Percentiles rank a stretch among this genome's conserved stretches.
phyloP scores from a whole-genome alignment of 1,140 invertebrate species.

The Idris sp. region DNA sequence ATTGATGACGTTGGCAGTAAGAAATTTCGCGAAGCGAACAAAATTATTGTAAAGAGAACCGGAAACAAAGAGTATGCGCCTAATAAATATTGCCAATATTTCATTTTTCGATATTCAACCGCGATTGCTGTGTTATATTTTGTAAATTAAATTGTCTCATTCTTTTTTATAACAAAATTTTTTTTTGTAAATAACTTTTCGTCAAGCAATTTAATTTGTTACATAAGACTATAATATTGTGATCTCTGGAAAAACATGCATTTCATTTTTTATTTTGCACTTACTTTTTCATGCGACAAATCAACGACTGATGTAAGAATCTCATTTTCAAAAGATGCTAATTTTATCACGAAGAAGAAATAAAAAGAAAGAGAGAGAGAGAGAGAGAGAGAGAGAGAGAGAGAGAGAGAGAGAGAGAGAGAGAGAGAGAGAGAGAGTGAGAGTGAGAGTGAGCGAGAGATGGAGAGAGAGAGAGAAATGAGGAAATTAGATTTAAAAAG shows the following conservation, averaged over 20 bases:
- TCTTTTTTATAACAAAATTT: no score
- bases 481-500: no score
- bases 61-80: conserved; percentile 10
- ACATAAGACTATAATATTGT: conserved; percentile 36
- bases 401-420: conserved; percentile 1
- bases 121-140: no score
- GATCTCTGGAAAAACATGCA: conserved; percentile 36
- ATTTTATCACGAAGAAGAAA: conserved; percentile 10
- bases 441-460: not conserved
- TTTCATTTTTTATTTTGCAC: conserved; percentile 28
- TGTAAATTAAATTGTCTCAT: no score
- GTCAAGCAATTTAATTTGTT: conserved; percentile 36
- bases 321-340: conserved; percentile 24
- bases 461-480: conserved; percentile 1
- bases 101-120: no score
- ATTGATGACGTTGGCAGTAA: conserved; percentile 40
- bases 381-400: not conserved
- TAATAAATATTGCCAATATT: conserved; percentile 27
- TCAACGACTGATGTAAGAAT: conserved; percentile 30
- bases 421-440: conserved; percentile 4
- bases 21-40: conserved; percentile 12
- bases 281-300: conserved; percentile 22
- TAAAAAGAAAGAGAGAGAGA: not conserved
- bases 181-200: conserved; percentile 37
- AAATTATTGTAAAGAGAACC: conserved; percentile 1